A percentile compares a stretch with the other conserved stretches of the same genome.
These are phyloP conservation scores for Boulengeromyrus knoepffleri DNA, from an alignment of 2,113 vertebrate genomes.

Conservation along the genomic window DNA sequence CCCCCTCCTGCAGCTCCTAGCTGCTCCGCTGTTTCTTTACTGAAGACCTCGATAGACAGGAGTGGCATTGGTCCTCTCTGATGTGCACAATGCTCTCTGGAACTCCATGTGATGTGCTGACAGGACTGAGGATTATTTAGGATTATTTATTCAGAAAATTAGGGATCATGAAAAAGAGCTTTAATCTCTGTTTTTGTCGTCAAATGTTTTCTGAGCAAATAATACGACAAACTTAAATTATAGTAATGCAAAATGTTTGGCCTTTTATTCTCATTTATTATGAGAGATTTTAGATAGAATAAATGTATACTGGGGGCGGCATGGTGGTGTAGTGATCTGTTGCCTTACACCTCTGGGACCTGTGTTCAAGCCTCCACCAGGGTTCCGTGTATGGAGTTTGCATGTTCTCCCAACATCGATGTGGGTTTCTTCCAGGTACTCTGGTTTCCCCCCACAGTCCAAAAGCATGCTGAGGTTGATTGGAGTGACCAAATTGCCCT, in stretches of 20 bases:
- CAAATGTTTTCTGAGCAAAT: not conserved
- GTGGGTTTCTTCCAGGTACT: not conserved
- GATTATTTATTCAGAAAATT: not conserved
- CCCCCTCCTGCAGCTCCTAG: not conserved
- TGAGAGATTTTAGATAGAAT: not conserved
- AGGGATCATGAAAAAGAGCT: not conserved
- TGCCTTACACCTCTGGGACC: not conserved
- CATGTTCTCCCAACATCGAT: not conserved
- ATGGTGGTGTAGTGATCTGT: not conserved
- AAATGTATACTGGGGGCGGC: not conserved
- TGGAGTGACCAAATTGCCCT: not conserved
- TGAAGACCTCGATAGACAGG: not conserved
- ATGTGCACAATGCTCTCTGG: not conserved
- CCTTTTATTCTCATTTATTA: not conserved
- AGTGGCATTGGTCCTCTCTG: not conserved
- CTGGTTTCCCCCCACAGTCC: not conserved
- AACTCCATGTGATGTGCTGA: not conserved
- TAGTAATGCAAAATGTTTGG: not conserved
- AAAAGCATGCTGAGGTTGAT: not conserved
- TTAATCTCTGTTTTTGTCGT: not conserved
- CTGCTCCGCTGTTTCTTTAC: not conserved
- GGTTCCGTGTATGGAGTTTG: not conserved
- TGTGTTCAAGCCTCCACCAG: not conserved
- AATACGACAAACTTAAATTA: not conserved
- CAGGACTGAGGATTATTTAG: not conserved